These are phyloP conservation scores for Physella acuta DNA, from an alignment of 1,140 invertebrate genomes.

Conservation along the genomic window DNA sequence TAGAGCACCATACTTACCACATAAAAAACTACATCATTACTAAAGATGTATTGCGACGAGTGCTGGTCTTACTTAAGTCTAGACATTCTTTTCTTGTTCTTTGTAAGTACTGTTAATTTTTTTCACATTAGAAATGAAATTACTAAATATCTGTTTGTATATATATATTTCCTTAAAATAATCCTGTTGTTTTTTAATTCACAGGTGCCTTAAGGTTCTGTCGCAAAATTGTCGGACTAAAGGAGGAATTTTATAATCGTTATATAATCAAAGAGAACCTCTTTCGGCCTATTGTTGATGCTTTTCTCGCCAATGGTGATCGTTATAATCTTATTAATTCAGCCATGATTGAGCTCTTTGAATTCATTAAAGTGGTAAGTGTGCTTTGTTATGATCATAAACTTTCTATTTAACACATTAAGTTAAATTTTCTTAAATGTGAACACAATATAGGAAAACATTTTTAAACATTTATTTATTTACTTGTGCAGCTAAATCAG, in stretches of 20 bases:
- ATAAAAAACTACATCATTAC: constrained; percentile 97
- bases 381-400: too few relatives aligned
- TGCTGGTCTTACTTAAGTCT: constrained; percentile 95
- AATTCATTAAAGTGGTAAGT: constrained; percentile 77
- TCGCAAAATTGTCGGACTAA: constrained; percentile 93
- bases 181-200: constrained; percentile 36
- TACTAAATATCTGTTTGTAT: too few relatives aligned
- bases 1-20: constrained; percentile 99
- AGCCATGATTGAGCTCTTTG: constrained; percentile 98
- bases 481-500: too few relatives aligned
- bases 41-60: constrained; percentile 91
- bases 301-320: constrained; percentile 93
- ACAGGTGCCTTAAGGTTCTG: constrained; percentile 88
- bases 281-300: constrained; percentile 93
- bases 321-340: constrained; percentile 98
- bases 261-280: constrained; percentile 95
- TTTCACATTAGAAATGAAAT: neutral
- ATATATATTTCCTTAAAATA: too few relatives aligned
- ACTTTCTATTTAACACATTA: too few relatives aligned
- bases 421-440: too few relatives aligned
- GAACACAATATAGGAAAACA: neutral
- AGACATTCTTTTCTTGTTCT: constrained; percentile 96
- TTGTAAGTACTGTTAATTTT: constrained; percentile 65
- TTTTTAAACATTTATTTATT: too few relatives aligned
- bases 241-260: constrained; percentile 97